These are phyloP conservation scores for mouse (Mus musculus) DNA, from an alignment of 2,113 vertebrate genomes.

Conservation along the genomic window DNA sequence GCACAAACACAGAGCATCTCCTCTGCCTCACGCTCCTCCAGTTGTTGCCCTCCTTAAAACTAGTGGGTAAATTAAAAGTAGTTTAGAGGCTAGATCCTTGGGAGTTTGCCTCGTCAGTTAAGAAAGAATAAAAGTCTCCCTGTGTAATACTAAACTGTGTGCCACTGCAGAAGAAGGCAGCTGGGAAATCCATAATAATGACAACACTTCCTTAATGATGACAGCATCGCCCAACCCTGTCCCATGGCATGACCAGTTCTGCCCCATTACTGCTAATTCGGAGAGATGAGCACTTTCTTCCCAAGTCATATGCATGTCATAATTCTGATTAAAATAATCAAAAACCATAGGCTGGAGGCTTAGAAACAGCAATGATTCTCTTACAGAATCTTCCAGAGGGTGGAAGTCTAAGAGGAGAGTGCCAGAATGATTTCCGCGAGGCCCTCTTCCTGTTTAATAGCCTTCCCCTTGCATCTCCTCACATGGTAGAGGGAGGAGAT, in stretches of 20 bases:
- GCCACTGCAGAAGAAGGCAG: neutral
- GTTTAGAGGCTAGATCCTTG: neutral
- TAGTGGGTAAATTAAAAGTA: neutral
- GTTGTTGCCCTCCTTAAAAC: neutral
- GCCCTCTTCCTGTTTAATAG: neutral
- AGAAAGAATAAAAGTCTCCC: neutral
- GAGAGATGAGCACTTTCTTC: neutral
- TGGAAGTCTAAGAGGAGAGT: neutral
- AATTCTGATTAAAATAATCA: neutral
- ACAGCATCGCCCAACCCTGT: neutral
- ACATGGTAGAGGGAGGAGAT: too few relatives aligned
- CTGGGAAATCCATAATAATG: neutral
- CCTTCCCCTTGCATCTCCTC: neutral
- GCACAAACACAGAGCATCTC: neutral
- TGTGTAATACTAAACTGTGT: neutral
- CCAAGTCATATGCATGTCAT: neutral
- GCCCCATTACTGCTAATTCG: neutral
- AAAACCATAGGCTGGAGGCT: neutral
- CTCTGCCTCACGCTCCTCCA: neutral
- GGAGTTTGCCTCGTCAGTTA: neutral
- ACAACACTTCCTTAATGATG: neutral
- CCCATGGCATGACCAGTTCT: rapidly evolving
- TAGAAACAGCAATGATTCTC: neutral
- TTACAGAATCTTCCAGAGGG: neutral
- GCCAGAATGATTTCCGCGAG: neutral